Percentiles rank a stretch among this genome's conserved stretches.
phyloP scores from a whole-genome alignment of 2,113 vertebrate species.

The Pteruthius melanotis region DNA sequence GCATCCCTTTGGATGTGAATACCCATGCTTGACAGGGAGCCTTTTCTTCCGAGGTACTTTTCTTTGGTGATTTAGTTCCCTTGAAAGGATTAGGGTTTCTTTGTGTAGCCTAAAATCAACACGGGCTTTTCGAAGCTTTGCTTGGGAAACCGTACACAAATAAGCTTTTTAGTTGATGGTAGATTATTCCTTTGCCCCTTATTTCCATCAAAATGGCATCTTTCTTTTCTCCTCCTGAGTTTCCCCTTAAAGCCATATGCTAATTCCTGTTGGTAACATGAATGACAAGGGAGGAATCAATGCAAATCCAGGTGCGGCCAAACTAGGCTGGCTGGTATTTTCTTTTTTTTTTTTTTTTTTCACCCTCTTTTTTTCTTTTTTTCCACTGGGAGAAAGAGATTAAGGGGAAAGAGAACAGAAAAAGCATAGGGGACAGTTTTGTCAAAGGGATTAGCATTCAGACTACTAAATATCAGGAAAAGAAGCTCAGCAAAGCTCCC shows the following conservation, averaged over 20 bases:
- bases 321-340: constrained; percentile 76
- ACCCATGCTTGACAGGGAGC: constrained; percentile 83
- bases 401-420: constrained; percentile 32
- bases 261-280: constrained; percentile 81
- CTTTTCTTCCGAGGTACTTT: constrained; percentile 84
- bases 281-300: constrained; percentile 75
- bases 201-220: constrained; percentile 93
- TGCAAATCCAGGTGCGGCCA: constrained; percentile 85
- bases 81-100: constrained; percentile 93
- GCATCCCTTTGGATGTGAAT: constrained; percentile 84
- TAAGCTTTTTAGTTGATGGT: constrained; percentile 85
- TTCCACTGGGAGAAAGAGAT: constrained; percentile 47
- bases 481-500: constrained; percentile 58
- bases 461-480: constrained; percentile 69
- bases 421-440: constrained; percentile 75
- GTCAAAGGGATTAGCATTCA: constrained; percentile 81
- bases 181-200: constrained; percentile 85
- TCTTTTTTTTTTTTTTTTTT: not conserved
- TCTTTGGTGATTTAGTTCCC: constrained; percentile 89
- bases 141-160: constrained; percentile 93
- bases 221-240: constrained; percentile 78
- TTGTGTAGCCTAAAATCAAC: constrained; percentile 97
- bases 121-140: constrained; percentile 84
- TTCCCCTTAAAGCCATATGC: constrained; percentile 86
- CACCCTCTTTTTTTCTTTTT: not conserved